Percentiles rank a stretch among this genome's conserved stretches.
These are phyloP conservation scores for Hipparchia sbordonii DNA, from an alignment of 2,888 invertebrate species.

Conservation along the genomic window DNA sequence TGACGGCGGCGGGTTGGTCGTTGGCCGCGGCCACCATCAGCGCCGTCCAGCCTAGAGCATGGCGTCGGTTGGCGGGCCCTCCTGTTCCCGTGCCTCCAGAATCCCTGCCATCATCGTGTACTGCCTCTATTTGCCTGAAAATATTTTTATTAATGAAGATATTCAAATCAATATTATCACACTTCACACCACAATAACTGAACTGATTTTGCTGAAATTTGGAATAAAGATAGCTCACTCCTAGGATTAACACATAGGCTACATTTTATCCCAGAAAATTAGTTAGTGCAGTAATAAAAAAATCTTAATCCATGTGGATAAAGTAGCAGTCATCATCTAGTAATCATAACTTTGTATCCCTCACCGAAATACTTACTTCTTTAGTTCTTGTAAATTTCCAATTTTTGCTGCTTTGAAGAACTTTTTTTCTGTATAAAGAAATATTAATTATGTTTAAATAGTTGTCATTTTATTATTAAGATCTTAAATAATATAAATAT, in stretches of 20 bases:
- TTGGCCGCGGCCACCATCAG: constrained; percentile 93
- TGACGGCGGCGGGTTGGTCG: constrained; percentile 84
- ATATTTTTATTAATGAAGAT: no score
- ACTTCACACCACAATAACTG: no score
- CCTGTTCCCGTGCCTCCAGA: constrained; percentile 48
- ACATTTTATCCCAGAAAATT: no score
- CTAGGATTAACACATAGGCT: no score
- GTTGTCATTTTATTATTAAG: background rate
- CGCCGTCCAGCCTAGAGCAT: constrained; percentile 93
- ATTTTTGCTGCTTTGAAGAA: constrained; percentile 73
- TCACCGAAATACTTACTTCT: constrained; percentile 52
- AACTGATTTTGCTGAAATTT: no score
- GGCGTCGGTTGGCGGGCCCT: constrained; percentile 86
- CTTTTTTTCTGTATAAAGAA: constrained; percentile 62
- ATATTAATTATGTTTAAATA: background rate
- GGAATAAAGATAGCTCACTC: no score
- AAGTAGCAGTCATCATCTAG: no score
- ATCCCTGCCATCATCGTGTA: constrained; percentile 40
- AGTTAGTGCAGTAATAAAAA: no score
- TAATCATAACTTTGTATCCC: background rate
- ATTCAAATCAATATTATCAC: no score
- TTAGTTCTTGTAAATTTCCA: constrained; percentile 68
- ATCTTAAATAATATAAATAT: background rate
- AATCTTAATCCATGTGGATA: no score
- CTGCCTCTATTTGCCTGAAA: constrained; percentile 61